Percentiles rank a stretch among this genome's conserved stretches.
Evolutionary conservation across 2,797 vertebrate species (phyloP).

Genomic region (Decapterus maruadsi): DNA sequence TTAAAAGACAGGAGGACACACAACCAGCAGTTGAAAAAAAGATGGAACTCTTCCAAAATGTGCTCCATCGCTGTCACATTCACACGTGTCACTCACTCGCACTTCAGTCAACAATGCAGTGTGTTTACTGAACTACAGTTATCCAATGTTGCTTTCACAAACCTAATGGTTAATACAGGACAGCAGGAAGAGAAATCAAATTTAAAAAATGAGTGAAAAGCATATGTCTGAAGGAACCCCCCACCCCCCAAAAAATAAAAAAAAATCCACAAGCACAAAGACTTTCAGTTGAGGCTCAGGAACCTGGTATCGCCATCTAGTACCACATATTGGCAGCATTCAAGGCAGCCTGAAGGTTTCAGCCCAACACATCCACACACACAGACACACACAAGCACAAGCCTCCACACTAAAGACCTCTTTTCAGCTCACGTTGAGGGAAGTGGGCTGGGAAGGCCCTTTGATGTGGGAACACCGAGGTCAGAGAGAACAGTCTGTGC

Average conservation of each 20-base stretch:
- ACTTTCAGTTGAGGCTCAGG: conserved; percentile 61
- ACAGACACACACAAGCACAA: conserved; percentile 66
- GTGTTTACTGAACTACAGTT: conserved; percentile 43
- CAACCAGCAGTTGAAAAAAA: conserved; percentile 72
- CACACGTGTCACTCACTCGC: conserved; percentile 1
- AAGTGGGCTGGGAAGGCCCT: conserved; percentile 84
- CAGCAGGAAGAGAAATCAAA: not conserved
- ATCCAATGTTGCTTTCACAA: conserved; percentile 24
- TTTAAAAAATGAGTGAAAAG: conserved; percentile 6
- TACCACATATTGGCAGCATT: conserved; percentile 72
- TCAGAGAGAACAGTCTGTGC: conserved; percentile 85
- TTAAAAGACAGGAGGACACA: conserved; percentile 67
- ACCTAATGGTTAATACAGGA: conserved; percentile 3
- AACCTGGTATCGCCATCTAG: conserved; percentile 67
- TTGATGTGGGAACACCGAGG: conserved; percentile 86
- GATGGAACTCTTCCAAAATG: conserved; percentile 60
- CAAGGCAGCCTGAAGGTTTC: conserved; percentile 78
- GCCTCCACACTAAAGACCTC: conserved; percentile 79
- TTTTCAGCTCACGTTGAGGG: conserved; percentile 78
- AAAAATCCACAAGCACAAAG: conserved; percentile 39
- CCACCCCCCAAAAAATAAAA: conserved; percentile 35
- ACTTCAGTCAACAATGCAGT: conserved; percentile 30
- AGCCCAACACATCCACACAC: conserved; percentile 66
- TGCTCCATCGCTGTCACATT: conserved; percentile 19
- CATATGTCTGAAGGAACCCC: conserved; percentile 30